A percentile compares a stretch with the other conserved stretches of the same genome.
Conservation (phyloP, 2,113 vertebrate genomes). For the Archocentrus centrarchus region DNA sequence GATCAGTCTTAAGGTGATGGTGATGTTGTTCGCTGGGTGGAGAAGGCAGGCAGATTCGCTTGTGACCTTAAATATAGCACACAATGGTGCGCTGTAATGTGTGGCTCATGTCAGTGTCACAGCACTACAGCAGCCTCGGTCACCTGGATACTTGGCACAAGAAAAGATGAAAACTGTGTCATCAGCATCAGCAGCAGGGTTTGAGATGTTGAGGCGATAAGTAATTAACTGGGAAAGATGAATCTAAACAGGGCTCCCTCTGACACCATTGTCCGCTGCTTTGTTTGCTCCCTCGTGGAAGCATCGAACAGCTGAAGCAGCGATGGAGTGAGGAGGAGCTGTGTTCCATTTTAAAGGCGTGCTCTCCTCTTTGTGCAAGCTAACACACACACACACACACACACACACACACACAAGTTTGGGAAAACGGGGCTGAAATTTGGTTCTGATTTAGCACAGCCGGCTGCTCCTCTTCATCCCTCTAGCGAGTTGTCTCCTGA, state of each 20-base stretch:
- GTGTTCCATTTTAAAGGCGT: slow-evolving; percentile 44
- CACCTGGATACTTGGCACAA: neutral
- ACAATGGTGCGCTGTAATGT: neutral
- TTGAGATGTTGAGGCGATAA: neutral
- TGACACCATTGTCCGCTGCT: slow-evolving; percentile 25
- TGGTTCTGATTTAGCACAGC: slow-evolving; percentile 37
- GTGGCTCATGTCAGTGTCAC: slow-evolving; percentile 6
- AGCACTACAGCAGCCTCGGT: slow-evolving; percentile 2
- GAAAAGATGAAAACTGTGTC: slow-evolving; percentile 9
- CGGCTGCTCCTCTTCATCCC: slow-evolving; percentile 29
- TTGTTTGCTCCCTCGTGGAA: slow-evolving; percentile 39
- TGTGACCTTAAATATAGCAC: slow-evolving; percentile 30
- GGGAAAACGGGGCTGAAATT: neutral
- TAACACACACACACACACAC: neutral
- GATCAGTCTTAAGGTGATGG: neutral
- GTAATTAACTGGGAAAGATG: slow-evolving; percentile 19
- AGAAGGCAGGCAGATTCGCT: neutral
- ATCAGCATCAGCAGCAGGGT: neutral
- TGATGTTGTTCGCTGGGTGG: neutral
- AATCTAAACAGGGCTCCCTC: neutral
- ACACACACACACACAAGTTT: neutral
- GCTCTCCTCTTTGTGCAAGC: slow-evolving; percentile 3
- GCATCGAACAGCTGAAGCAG: neutral
- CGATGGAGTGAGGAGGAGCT: slow-evolving; percentile 30
- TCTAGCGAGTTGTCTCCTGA: slow-evolving; percentile 14